Evolutionary conservation across 2,113 vertebrate species (phyloP), one percentile per base, ranked within the genome.

Genomic region (Gobio gobio): DNA sequence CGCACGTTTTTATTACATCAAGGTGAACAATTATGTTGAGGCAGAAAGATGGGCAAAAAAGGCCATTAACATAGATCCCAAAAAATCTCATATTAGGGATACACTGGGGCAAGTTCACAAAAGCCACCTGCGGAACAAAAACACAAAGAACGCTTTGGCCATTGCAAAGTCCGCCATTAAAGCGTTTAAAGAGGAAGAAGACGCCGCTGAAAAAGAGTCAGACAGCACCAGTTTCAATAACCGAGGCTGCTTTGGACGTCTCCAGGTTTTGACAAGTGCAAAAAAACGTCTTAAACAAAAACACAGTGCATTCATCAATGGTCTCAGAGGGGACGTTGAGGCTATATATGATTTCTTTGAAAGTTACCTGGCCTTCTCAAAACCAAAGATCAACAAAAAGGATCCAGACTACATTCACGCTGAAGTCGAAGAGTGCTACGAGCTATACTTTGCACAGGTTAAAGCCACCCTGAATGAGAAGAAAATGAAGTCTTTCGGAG

Each of bases 71-170:
- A 2, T 9, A 70, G 4, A 40, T 0, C 36, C 36, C 0, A 3
- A 6, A 10, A 12, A 70, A 43, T 70, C 66, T 3, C 1, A 70
- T n/a, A 43, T 70, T 10, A 43, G 4, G 2, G 66, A 70, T n/a
- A 70, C 66, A 12, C 40, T 70, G 36, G 66, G 36, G 9, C 66
- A 43, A 43, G 18, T 70, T 70, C 36, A 70, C 66, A 70, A 70
- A 43, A 43, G 1, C 9, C 20, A 70, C 66, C 4, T 70, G 36
- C 20, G 2, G 18, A 14, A 14, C 0, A 0, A 14, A 26, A 33
- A 3, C 8, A 36, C 33, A 18, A 3, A 66, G 2, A 2, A 0
- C 2, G 3, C 1, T 68, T 20, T 40, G 16, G 0, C 1, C 3
- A 40, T 68, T 20, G 8, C 64, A 10, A 0, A 68, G 8, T 68